Base-by-base conservation (phyloP, 1,140 invertebrate genomes). In the Aphaenogaster ashmeadi region DNA sequence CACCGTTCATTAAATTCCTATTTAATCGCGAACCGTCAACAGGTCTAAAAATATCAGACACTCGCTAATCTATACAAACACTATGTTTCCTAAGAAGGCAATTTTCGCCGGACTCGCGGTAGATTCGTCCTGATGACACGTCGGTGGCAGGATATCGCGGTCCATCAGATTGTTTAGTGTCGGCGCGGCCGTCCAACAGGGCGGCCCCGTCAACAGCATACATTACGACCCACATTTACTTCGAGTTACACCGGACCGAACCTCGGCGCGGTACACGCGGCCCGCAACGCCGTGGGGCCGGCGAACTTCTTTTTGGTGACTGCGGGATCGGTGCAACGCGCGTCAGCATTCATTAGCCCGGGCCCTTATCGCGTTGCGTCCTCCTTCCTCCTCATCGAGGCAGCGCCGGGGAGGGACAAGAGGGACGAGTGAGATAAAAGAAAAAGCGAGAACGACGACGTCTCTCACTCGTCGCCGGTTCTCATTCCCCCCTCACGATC, bases 141-240 rank as follows among this genome's bases (percentile, higher is more conserved):
- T 72, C 91, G 86, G 92, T 92, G 92, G 92, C 91, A 91, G 91
- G 92, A 94, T 94, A 94, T 94, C 94, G 89, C 87, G 90, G 90
- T 80, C 86, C 93, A 94, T 94, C 94, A 90, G 92, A 90, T 95
- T 94, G 94, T 94, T 95, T 95, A 94, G 93, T 94, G 92, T 92
- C 91, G 87, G 88, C 91, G 91, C 92, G 91, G 91, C 91, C 91
- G 90, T 94, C 93, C 91, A 91, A 91, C 94, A 92, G 92, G 93
- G 93, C 92, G 93, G 93, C 92, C 93, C 90, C 89, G 93, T 94
- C 93, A 92, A 86, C 91, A 90, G 91, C 78, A 93, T 93, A 95
- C 94, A 92, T 94, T 95, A 94, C 92, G 92, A 90, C 88, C 91
- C 85, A 92, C 94, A 93, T 94, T 95, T 93, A 79, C 79, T 41